Evolutionary conservation across 2,797 vertebrate species (phyloP).

Genomic region (Notoglanidium macrostoma): DNA sequence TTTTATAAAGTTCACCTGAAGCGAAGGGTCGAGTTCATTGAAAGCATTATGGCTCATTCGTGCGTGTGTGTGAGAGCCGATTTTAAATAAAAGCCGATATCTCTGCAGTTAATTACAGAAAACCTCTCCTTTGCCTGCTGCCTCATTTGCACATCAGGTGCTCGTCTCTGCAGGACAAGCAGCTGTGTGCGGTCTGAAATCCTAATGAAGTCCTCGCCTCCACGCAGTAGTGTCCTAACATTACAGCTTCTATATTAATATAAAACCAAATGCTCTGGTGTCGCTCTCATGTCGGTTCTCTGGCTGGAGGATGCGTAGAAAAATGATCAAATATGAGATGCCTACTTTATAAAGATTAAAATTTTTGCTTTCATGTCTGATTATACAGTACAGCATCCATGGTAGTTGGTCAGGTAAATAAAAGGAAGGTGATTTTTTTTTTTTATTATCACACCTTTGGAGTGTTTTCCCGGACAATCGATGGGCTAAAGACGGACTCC

Average conservation of each 20-base stretch:
- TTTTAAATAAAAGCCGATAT: slow-evolving; percentile 62
- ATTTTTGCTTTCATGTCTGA: neutral
- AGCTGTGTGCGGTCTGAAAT: slow-evolving; percentile 42
- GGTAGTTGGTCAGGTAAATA: neutral
- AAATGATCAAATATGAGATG: neutral
- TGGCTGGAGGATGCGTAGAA: neutral
- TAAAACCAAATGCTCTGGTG: neutral
- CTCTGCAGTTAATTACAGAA: slow-evolving; percentile 56
- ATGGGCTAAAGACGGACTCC: slow-evolving; percentile 71
- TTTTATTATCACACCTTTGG: slow-evolving; percentile 75
- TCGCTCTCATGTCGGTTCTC: too few relatives aligned
- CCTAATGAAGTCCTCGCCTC: slow-evolving; percentile 49
- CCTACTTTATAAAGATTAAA: neutral
- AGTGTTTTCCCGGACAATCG: slow-evolving; percentile 72
- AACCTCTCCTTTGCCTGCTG: slow-evolving; percentile 17
- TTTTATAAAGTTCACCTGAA: slow-evolving; percentile 62
- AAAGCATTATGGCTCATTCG: neutral
- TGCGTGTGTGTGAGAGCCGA: slow-evolving; percentile 23
- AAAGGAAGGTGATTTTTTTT: neutral
- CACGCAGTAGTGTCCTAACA: slow-evolving; percentile 17
- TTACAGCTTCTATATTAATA: neutral
- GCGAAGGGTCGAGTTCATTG: slow-evolving; percentile 51
- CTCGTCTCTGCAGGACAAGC: slow-evolving; percentile 41
- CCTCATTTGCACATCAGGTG: slow-evolving; percentile 62
- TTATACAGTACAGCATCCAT: neutral